Base-by-base conservation (phyloP, 2,888 invertebrate genomes). In the Sclerodermus sp. region DNA sequence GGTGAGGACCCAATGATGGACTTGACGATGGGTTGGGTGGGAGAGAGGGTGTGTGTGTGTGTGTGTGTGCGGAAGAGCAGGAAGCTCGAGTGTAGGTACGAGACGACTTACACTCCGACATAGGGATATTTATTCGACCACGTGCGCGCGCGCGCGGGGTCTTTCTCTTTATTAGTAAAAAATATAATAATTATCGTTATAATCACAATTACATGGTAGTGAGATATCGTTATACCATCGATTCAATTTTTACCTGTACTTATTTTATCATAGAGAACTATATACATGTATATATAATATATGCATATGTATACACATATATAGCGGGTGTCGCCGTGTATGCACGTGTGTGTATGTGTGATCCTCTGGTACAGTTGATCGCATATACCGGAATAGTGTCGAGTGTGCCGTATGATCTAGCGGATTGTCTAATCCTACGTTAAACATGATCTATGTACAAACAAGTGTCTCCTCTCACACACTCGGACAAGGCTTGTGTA, bases 151-250 rank as follows among this genome's bases (percentile, higher is more conserved):
- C 51, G 44, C 34, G 46, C 3, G 23, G 23, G 58, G 64, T 59
- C 56, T 47, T 55, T 49, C 55, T 66, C 58, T 74, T 76, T 76
- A 76, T 74, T 76, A 68, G 74, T 77, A 76, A 76, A 77, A 76
- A 77, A 77, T 77, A 76, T 77, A 76, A 72, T 74, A 71, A 75
- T 74, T 60, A 67, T 73, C 66, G 61, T 70, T 70, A 70, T 70
- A 70, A 61, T 63, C 57, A 63, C 66, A 66, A 66, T 66, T 68
- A 69, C 68, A 70, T 57, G 45, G 53, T 65, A 66, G 66, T 69
- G 53, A 52, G 49, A 49, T 57, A 57, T 51, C 57, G 48, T 53
- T 57, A 50, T 58, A 61, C 56, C 54, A 62, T 60, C 53, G 60
- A 64, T 64, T 66, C 58, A 66, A 66, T 62, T 59, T n/a, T n/a